Percentiles rank a stretch among this genome's conserved stretches.
These are phyloP conservation scores for Mus caroli DNA, from an alignment of 2,797 vertebrate species.

Conservation along the genomic window DNA sequence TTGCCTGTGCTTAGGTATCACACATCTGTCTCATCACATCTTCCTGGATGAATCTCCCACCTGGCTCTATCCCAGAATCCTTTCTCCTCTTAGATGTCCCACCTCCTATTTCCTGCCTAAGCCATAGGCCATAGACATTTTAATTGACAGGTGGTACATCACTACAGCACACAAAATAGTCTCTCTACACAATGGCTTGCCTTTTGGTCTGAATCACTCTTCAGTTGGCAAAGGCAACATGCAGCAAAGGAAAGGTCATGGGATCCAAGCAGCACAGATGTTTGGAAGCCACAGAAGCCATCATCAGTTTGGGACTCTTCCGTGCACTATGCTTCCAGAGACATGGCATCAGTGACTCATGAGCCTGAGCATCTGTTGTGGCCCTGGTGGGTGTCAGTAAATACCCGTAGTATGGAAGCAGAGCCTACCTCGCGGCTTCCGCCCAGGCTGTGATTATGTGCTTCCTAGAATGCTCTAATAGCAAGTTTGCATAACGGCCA, in stretches of 20 bases:
- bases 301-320: not conserved
- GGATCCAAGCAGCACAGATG: conserved; percentile 58
- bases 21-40: not conserved
- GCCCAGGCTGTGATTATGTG: conserved; percentile 52
- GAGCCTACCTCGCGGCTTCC: conserved; percentile 7
- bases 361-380: conserved; percentile 53
- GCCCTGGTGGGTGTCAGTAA: conserved; percentile 72
- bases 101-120: not conserved
- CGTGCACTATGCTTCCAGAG: conserved; percentile 13
- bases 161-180: not conserved
- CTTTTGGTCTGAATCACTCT: conserved; percentile 76
- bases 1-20: not conserved
- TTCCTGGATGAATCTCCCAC: not conserved
- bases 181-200: not conserved
- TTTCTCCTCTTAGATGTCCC: not conserved
- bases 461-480: conserved; percentile 77
- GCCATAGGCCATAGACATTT: not conserved
- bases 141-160: not conserved
- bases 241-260: not conserved
- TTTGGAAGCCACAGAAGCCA: conserved; percentile 23
- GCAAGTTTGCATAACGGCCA: conserved; percentile 64
- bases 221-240: conserved; percentile 36
- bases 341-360: conserved; percentile 63
- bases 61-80: not conserved
- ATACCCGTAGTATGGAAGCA: conserved; percentile 61